Evolutionary conservation across 2,113 vertebrate species (phyloP).

Genomic region (Peromyscus maniculatus): DNA sequence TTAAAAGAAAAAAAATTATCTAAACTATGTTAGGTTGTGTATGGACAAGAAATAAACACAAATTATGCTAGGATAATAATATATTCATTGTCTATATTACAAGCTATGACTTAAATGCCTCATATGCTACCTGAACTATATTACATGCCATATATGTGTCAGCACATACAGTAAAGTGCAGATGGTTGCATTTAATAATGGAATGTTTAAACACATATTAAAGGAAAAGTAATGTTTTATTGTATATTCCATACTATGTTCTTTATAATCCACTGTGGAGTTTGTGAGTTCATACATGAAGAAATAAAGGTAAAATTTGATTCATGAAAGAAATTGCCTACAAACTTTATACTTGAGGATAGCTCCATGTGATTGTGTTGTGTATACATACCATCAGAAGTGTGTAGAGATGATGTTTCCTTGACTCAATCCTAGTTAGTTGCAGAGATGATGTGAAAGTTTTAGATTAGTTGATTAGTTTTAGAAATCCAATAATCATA

Average conservation of each 20-base stretch:
- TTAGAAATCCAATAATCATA: constrained; percentile 32
- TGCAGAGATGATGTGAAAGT: constrained; percentile 38
- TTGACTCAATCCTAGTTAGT: not conserved
- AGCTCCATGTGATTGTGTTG: not conserved
- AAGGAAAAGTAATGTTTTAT: not conserved
- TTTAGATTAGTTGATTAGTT: not conserved
- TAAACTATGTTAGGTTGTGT: not conserved
- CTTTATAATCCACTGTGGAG: constrained; percentile 17
- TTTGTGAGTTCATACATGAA: constrained; percentile 3
- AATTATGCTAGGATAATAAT: not conserved
- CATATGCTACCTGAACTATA: not conserved
- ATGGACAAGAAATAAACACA: not conserved
- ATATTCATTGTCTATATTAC: not conserved
- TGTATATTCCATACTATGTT: not conserved
- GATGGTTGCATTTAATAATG: constrained; percentile 7
- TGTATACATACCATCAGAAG: constrained; percentile 9
- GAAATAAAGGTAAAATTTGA: constrained; percentile 22
- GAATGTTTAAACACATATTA: not conserved
- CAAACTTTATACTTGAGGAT: not conserved
- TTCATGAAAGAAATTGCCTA: not conserved
- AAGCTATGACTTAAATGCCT: not conserved
- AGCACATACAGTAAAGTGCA: no score
- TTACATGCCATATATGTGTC: not conserved
- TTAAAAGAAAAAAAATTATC: not conserved
- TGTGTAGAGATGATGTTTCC: not conserved